Evolutionary conservation across 2,113 vertebrate species (phyloP).

Genomic region (Psilopogon haemacephalus): DNA sequence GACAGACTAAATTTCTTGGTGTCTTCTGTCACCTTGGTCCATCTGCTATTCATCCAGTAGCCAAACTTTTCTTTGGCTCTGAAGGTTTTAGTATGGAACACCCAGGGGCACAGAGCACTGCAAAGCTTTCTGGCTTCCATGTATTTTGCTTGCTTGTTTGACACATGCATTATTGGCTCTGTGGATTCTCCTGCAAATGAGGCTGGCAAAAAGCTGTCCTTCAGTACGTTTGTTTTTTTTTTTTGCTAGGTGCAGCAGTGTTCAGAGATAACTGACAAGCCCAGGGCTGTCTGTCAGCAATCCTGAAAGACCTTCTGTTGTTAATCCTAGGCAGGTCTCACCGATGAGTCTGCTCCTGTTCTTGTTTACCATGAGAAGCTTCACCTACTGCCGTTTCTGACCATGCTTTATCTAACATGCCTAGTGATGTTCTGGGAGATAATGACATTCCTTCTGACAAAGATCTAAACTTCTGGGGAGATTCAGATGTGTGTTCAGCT

Average conservation of each 20-base stretch:
- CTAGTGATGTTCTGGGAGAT: background rate
- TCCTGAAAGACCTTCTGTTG: background rate
- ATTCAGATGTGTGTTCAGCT: background rate
- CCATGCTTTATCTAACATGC: background rate
- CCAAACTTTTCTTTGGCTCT: background rate
- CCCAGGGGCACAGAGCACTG: background rate
- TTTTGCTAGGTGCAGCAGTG: background rate
- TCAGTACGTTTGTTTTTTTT: background rate
- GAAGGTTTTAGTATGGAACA: background rate
- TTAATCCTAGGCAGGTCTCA: background rate
- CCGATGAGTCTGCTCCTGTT: background rate
- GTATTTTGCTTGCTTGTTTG: background rate
- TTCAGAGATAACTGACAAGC: background rate
- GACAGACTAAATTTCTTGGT: background rate
- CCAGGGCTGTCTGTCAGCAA: background rate
- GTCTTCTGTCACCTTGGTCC: background rate
- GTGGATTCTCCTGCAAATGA: background rate
- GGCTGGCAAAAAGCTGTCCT: background rate
- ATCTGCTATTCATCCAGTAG: background rate
- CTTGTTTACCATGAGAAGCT: background rate
- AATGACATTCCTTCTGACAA: background rate
- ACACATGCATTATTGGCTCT: background rate
- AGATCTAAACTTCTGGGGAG: background rate
- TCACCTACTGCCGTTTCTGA: background rate
- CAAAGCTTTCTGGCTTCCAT: background rate